A percentile compares a stretch with the other conserved stretches of the same genome.
phyloP scores from a whole-genome alignment of 2,888 invertebrate genomes.

The Vannuccia rotundouncinata region DNA sequence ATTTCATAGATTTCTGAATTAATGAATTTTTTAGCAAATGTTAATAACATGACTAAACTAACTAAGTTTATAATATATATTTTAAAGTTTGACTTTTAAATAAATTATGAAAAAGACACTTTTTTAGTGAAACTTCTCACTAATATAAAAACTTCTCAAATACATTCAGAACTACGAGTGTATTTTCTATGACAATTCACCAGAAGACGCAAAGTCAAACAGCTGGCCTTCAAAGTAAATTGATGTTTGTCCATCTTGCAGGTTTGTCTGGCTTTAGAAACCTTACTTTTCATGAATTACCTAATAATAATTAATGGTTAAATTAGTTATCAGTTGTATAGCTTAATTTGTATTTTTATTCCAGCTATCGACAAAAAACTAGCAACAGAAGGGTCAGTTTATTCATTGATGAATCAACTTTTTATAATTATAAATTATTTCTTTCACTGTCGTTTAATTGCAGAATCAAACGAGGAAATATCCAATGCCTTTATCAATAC shows the following conservation, averaged over 20 bases:
- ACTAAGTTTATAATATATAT: too few species aligned
- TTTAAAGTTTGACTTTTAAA: too few species aligned
- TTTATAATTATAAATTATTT: background rate
- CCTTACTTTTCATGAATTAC: background rate
- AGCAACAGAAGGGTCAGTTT: background rate
- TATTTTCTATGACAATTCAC: background rate
- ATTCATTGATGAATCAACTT: background rate
- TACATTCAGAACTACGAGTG: background rate
- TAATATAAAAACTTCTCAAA: too few species aligned
- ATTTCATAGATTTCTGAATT: too few species aligned
- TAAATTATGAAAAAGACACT: too few species aligned
- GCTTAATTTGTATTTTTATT: background rate
- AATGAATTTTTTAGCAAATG: too few species aligned
- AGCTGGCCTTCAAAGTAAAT: background rate
- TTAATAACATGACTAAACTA: too few species aligned
- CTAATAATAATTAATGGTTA: too few species aligned
- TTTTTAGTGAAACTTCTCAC: too few species aligned
- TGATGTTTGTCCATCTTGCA: background rate
- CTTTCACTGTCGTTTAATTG: background rate
- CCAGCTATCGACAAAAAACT: background rate
- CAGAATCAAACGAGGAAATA: background rate
- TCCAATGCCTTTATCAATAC: background rate
- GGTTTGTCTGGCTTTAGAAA: background rate
- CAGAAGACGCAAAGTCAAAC: background rate
- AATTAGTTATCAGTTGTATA: too few species aligned